phyloP scores from a whole-genome alignment of 2,113 vertebrate genomes.

The Conger conger region DNA sequence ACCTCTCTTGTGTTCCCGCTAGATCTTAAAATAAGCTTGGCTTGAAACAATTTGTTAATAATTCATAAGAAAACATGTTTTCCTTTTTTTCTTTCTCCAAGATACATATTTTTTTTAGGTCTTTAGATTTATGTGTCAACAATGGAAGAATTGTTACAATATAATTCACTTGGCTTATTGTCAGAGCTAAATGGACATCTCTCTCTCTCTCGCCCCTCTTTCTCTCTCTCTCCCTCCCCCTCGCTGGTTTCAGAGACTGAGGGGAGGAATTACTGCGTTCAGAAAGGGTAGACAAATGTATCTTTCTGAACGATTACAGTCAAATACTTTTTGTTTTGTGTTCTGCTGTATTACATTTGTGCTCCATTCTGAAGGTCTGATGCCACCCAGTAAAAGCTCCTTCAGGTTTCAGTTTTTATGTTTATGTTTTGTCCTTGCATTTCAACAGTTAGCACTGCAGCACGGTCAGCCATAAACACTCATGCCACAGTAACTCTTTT shows the following conservation, averaged over 20 bases:
- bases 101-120: neutral
- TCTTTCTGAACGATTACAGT: constrained; percentile 3
- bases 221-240: neutral
- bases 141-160: neutral
- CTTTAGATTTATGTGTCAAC: neutral
- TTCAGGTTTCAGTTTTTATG: neutral
- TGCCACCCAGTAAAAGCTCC: neutral
- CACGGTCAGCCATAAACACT: neutral
- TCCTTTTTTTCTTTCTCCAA: neutral
- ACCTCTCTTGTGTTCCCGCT: neutral
- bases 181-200: neutral
- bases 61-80: neutral
- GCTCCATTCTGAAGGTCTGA: neutral
- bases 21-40: neutral
- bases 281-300: neutral
- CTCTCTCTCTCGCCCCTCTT: neutral
- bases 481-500: neutral
- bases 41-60: neutral
- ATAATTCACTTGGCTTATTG: neutral
- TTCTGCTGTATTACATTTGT: neutral
- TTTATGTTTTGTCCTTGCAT: neutral
- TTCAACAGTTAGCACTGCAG: neutral
- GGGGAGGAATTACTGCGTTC: neutral
- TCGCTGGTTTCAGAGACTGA: neutral
- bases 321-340: neutral